Conservation (phyloP, 2,113 vertebrate genomes). For the Synchiropus splendidus region DNA sequence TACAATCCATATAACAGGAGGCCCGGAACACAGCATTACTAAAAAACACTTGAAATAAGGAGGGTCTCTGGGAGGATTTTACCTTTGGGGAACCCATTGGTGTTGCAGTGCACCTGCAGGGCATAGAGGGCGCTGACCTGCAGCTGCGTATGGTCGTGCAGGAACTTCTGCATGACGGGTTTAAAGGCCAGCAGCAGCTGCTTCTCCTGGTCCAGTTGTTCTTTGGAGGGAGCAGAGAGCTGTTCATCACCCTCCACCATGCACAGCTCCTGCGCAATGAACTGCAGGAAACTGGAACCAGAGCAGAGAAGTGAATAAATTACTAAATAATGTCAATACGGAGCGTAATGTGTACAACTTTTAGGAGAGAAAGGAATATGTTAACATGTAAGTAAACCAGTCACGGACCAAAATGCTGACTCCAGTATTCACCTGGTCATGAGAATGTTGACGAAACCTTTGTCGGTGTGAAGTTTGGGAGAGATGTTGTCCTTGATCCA, state of each 20-base stretch:
- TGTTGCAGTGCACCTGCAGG: constrained; percentile 96
- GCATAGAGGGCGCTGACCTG: constrained; percentile 96
- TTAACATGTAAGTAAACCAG: too few species aligned
- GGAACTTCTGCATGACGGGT: constrained; percentile 98
- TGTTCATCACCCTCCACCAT: constrained; percentile 79
- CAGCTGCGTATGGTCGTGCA: constrained; percentile 93
- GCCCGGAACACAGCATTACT: too few species aligned
- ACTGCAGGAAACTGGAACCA: constrained; percentile 86
- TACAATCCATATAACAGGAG: too few species aligned
- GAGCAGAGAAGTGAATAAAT: neutral
- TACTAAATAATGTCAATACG: too few species aligned
- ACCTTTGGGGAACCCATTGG: constrained; percentile 93
- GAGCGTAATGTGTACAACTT: too few species aligned
- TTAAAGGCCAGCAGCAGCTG: constrained; percentile 93
- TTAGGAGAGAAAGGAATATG: too few species aligned
- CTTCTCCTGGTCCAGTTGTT: constrained; percentile 93
- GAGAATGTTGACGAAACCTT: constrained; percentile 99
- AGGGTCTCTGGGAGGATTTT: neutral
- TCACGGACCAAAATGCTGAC: too few species aligned
- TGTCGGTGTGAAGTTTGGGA: constrained; percentile 94
- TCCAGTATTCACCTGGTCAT: constrained; percentile 93
- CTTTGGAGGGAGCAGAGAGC: constrained; percentile 84
- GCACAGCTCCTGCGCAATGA: constrained; percentile 85
- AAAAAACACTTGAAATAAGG: neutral
- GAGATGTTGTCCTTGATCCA: constrained; percentile 99